Base-by-base conservation (phyloP, 2,888 invertebrate genomes). In the Rhagonycha lutea region DNA sequence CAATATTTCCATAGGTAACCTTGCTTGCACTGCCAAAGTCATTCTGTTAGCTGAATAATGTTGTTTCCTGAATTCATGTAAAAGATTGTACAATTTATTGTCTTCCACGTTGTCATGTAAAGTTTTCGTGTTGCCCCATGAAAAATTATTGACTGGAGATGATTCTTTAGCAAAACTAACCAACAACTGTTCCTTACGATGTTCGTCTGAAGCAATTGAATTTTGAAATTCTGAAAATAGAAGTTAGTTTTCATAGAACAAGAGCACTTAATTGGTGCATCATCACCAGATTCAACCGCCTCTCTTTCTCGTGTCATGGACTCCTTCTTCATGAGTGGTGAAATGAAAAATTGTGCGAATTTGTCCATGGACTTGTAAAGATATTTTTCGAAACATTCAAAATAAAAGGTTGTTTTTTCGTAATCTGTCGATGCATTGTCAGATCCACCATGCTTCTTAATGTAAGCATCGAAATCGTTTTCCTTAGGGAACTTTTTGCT, bases 11-110 rank as follows among this genome's bases (percentile, higher is more conserved):
- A n/a, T n/a, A n/a, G n/a, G n/a, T n/a, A n/a, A n/a, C n/a, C n/a
- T n/a, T n/a, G n/a, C n/a, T n/a, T n/a, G n/a, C n/a, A n/a, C n/a
- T n/a, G n/a, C n/a, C n/a, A n/a, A n/a, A n/a, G n/a, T n/a, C n/a
- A n/a, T n/a, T n/a, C n/a, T n/a, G n/a, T n/a, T n/a, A n/a, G n/a
- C 95, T 60, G 95, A 94, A 84, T 98, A 98, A 86, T 96, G 94
- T 23, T 92, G 89, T 83, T 90, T 89, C 60, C 95, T 89, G 83
- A 96, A 97, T 75, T 93, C 91, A 81, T 95, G 94, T 7, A 96
- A 90, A 2, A 91, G 89, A 28, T 90, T 86, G 83, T 96, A 92
- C 2, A 97, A 88, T 61, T 89, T 89, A 61, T 93, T 92, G 79
- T 94, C 94, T 11, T 90, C 87, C 18, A 94, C 89, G 78, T 90